Evolutionary conservation across 2,888 invertebrate species (phyloP).

Genomic region (Metacarcinus magister): DNA sequence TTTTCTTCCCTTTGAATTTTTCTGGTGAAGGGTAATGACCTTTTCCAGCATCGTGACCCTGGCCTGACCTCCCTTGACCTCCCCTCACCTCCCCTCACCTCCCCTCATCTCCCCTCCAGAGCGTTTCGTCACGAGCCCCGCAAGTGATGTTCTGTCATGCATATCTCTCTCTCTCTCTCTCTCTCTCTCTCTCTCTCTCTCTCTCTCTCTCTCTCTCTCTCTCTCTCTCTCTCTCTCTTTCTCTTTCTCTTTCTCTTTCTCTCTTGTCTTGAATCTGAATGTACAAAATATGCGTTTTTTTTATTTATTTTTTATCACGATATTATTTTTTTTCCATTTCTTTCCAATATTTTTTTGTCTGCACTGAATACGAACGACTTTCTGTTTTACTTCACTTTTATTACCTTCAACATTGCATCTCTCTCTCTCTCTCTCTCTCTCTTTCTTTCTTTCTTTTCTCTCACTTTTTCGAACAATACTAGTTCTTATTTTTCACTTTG

Average conservation of each 20-base stretch:
- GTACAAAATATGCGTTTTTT: no score
- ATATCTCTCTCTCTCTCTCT: background rate
- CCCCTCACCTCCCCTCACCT: background rate
- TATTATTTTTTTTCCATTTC: no score
- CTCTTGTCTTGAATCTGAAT: no score
- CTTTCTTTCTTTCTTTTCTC: background rate
- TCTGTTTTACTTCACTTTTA: no score
- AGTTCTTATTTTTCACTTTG: background rate
- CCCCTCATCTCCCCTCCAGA: background rate
- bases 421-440: background rate
- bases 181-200: constrained; percentile 13
- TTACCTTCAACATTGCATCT: background rate
- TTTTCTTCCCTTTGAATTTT: background rate
- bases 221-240: no score
- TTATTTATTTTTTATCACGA: no score
- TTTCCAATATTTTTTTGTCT: no score
- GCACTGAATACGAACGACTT: no score
- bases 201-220: background rate
- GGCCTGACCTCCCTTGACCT: constrained; percentile 5
- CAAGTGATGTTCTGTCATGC: no score
- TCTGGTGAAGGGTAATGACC: background rate
- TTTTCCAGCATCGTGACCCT: background rate
- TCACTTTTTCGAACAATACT: background rate
- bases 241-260: no score
- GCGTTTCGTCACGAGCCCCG: no score